A percentile compares a stretch with the other conserved stretches of the same genome.
Conservation (phyloP, 2,888 invertebrate genomes). For the Emmelina monodactyla region DNA sequence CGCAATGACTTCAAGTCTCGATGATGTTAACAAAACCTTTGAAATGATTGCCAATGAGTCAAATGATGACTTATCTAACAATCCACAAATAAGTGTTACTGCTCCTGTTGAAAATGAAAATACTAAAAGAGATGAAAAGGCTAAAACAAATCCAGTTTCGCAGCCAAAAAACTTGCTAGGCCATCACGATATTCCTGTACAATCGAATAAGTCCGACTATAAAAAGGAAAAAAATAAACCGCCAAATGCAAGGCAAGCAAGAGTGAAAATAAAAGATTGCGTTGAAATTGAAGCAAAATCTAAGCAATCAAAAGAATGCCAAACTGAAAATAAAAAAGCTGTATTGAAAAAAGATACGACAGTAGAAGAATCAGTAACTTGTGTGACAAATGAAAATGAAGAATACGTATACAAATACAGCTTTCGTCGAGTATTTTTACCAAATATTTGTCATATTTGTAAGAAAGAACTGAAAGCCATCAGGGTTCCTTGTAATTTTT, state of each 20-base stretch:
- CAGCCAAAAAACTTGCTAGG: constrained; percentile 66
- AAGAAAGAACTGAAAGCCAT: constrained; percentile 36
- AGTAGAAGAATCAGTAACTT: constrained; percentile 27
- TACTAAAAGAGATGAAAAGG: constrained; percentile 21
- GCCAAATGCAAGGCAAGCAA: constrained; percentile 42
- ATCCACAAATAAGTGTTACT: constrained; percentile 40
- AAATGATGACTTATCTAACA: constrained; percentile 16
- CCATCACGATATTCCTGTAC: constrained; percentile 59
- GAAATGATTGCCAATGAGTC: constrained; percentile 45
- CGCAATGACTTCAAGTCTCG: constrained; percentile 45
- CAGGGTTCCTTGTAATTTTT: constrained; percentile 49
- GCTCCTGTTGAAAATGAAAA: constrained; percentile 32
- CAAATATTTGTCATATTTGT: constrained; percentile 65
- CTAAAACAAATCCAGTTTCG: constrained; percentile 33
- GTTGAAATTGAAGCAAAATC: constrained; percentile 26
- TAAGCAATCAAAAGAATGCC: constrained; percentile 36
- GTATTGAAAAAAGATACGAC: constrained; percentile 22
- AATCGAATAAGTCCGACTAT: constrained; percentile 59
- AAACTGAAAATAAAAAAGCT: constrained; percentile 32
- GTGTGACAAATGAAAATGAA: constrained; percentile 60
- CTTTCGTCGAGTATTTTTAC: constrained; percentile 70
- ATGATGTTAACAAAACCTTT: constrained; percentile 49
- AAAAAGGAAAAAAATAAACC: constrained; percentile 60
- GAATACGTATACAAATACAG: constrained; percentile 71
- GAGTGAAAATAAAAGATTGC: constrained; percentile 50